Conservation (phyloP, 2,113 vertebrate species). For the Stigmatopora argus region DNA sequence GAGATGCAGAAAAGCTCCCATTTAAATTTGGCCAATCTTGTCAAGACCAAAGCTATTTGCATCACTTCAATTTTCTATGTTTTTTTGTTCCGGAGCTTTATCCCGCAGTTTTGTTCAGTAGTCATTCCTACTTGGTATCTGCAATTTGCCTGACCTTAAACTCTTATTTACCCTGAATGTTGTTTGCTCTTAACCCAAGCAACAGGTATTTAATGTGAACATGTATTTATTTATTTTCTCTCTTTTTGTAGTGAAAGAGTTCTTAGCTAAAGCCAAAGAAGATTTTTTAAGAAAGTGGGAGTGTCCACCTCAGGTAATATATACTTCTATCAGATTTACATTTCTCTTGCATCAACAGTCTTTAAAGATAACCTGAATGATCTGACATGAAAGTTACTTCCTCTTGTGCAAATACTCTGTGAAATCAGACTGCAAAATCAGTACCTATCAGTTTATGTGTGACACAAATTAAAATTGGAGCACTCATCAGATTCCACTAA, state of each 20-base stretch:
- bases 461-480: not conserved
- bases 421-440: slow-evolving; percentile 10
- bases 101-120: slow-evolving; percentile 32
- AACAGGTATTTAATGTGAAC: not conserved
- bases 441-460: not conserved
- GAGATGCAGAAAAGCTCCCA: slow-evolving; percentile 63
- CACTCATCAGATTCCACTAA: slow-evolving; percentile 2
- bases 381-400: slow-evolving; percentile 8
- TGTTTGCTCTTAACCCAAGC: not conserved
- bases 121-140: slow-evolving; percentile 35
- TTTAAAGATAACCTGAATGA: not conserved
- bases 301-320: slow-evolving; percentile 87
- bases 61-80: slow-evolving; percentile 73
- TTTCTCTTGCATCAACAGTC: not conserved
- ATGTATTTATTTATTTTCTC: not conserved
- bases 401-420: slow-evolving; percentile 3
- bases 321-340: not conserved
- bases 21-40: slow-evolving; percentile 41
- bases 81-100: slow-evolving; percentile 25
- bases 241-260: slow-evolving; percentile 91
- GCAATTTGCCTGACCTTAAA: slow-evolving; percentile 53
- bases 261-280: slow-evolving; percentile 99
- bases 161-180: slow-evolving; percentile 28
- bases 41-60: slow-evolving; percentile 48
- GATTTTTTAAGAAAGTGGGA: slow-evolving; percentile 99